phyloP scores from a whole-genome alignment of 2,797 vertebrate species.

The Mormyrus proboscirostris region DNA sequence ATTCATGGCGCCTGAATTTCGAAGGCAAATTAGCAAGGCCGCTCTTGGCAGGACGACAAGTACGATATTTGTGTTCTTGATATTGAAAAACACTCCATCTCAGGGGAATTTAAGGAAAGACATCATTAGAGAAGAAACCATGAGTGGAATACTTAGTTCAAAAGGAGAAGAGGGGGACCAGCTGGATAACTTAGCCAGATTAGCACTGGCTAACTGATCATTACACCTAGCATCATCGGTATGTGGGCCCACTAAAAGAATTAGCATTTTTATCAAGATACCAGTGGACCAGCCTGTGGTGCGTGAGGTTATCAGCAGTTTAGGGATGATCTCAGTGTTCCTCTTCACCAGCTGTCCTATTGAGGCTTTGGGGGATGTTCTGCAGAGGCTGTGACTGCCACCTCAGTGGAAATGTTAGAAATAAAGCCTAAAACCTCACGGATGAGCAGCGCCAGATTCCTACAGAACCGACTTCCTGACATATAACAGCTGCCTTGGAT shows the following conservation, averaged over 20 bases:
- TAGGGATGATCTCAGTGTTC: neutral
- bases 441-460: neutral
- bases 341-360: neutral
- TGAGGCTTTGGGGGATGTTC: neutral
- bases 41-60: neutral
- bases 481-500: neutral
- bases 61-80: neutral
- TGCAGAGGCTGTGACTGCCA: neutral
- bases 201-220: neutral
- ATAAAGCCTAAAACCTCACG: neutral
- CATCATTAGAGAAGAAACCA: conserved; percentile 5
- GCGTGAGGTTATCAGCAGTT: neutral
- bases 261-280: neutral
- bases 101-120: neutral
- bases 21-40: neutral
- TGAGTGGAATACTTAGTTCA: neutral
- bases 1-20: neutral
- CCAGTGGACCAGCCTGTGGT: neutral
- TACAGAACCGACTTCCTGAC: neutral
- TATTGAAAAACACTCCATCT: neutral
- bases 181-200: neutral
- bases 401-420: conserved; percentile 1
- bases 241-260: neutral
- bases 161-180: neutral
- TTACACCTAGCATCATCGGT: neutral